Evolutionary conservation across 2,797 vertebrate species (phyloP).

Genomic region (Channa striata): DNA sequence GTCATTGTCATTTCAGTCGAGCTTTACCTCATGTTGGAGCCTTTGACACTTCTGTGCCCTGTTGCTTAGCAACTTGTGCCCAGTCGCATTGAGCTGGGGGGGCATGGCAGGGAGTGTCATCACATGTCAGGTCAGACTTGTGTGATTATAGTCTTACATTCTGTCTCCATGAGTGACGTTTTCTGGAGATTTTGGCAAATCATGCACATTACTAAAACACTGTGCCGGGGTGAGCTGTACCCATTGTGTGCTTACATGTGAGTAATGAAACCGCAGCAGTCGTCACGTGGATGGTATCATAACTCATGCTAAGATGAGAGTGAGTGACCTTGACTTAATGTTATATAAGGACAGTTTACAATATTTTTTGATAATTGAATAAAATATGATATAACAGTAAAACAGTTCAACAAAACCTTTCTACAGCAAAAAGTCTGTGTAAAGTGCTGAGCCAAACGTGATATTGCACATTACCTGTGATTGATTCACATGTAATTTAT

Average conservation of each 20-base stretch:
- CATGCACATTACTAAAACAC: conserved; percentile 44
- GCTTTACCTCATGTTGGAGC: conserved; percentile 52
- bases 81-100: conserved; percentile 61
- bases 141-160: conserved; percentile 75
- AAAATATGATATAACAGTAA: background rate
- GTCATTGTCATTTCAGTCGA: conserved; percentile 58
- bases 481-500: too few relatives aligned
- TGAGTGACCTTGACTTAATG: too few relatives aligned
- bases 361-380: background rate
- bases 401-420: background rate
- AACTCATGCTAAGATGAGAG: too few relatives aligned
- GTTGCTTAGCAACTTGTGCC: conserved; percentile 83
- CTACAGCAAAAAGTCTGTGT: too few relatives aligned
- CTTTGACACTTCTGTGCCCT: conserved; percentile 51
- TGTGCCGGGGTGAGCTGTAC: conserved; percentile 45
- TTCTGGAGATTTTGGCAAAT: conserved; percentile 62
- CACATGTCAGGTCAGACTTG: conserved; percentile 80
- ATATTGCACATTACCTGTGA: too few relatives aligned
- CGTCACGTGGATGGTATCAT: background rate
- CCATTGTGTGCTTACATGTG: conserved; percentile 36
- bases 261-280: conserved; percentile 29
- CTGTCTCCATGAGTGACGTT: conserved; percentile 68
- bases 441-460: too few relatives aligned
- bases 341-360: too few relatives aligned
- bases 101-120: conserved; percentile 66